Evolutionary conservation across 2,113 vertebrate genomes (phyloP).

Genomic region (Rattus rattus): DNA sequence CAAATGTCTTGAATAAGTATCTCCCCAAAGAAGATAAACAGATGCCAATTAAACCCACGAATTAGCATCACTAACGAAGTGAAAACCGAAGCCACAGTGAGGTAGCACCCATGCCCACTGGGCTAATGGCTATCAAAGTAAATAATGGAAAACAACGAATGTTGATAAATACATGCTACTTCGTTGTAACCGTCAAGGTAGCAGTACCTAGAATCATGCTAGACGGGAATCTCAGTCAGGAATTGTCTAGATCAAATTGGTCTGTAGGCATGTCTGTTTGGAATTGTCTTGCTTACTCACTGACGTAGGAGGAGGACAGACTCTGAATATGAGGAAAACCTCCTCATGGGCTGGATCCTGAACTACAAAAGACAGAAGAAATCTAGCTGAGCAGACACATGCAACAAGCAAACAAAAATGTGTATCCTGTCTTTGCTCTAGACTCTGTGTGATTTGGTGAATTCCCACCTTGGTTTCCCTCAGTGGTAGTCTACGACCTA

Average conservation of each 20-base stretch:
- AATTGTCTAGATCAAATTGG: background rate
- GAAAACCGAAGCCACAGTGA: background rate
- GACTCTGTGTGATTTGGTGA: background rate
- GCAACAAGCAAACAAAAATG: background rate
- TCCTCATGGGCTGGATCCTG: background rate
- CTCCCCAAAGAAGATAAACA: constrained; percentile 3
- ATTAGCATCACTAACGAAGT: background rate
- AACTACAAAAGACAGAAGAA: background rate
- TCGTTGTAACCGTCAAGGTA: too few relatives aligned
- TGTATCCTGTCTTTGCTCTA: background rate
- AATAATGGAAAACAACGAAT: background rate
- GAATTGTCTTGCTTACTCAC: background rate
- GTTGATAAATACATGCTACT: background rate
- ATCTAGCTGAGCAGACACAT: background rate
- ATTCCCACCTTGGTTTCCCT: background rate
- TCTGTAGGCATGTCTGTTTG: too few relatives aligned
- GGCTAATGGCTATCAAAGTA: background rate
- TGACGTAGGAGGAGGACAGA: background rate
- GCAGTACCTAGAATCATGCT: too few relatives aligned
- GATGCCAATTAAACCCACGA: background rate
- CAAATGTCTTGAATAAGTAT: background rate
- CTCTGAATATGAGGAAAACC: background rate
- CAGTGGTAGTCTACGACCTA: background rate
- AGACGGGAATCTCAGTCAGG: background rate
- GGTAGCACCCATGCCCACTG: background rate